Evolutionary conservation across 2,113 vertebrate species (phyloP), one percentile per base, ranked within the genome.

Genomic region (Alligator mississippiensis): DNA sequence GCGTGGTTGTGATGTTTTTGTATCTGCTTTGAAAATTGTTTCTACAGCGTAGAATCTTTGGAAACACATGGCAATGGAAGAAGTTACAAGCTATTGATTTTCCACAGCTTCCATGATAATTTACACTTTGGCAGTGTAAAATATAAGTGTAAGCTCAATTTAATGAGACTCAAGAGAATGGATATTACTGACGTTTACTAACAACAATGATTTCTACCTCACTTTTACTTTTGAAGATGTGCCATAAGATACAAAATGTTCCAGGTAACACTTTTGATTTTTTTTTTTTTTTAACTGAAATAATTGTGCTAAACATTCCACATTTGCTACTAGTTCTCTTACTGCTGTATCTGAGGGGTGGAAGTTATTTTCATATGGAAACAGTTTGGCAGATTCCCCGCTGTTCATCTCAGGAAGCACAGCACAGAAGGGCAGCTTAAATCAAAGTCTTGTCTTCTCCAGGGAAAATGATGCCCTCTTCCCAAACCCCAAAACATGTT

Each of bases 231-330:
- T 60, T 28, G 0, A 4, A 82, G 21, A 87, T 21, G 5, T 84
- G 34, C 47, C 77, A 85, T 66, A 15, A 79, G 3, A 60, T 16
- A 87, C 47, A 82, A 74, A 47, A 13, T 66, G 60, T 2, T 82
- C 24, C 9, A 85, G 64, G 54, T 62, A 72, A 5, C 7, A 47
- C 3, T 3, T 9, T 0, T 3, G 25, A 58, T 1, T 3, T 34
- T 11, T 24, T 21, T 59, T 85, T 77, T n/a, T 60, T 77, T 86
- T 19, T 47, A 55, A 92, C 27, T 54, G 1, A 76, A 5, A 30
- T 5, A 88, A 62, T 24, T 3, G 4, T 30, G 2, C 2, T 47
- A 60, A 85, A 18, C 54, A 57, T 28, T 58, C 24, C 28, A 2
- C 11, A 22, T 4, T 66, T 21, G 13, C 30, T 19, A 34, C 30